These are phyloP conservation scores for Saccostrea cuccullata DNA, from an alignment of 1,140 invertebrate genomes.

Conservation along the genomic window DNA sequence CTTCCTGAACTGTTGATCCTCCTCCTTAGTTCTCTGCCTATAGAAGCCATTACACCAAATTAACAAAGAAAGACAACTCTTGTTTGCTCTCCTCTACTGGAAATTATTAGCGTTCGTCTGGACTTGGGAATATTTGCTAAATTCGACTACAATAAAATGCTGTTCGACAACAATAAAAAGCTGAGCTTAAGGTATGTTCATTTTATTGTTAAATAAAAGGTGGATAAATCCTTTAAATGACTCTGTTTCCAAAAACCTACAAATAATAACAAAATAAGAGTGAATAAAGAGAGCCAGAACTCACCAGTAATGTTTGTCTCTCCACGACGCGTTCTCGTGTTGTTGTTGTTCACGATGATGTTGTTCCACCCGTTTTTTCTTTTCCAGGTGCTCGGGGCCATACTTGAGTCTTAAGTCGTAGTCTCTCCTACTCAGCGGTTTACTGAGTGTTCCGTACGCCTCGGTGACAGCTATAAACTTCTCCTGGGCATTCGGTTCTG, in stretches of 20 bases:
- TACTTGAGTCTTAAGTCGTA: conserved; percentile 20
- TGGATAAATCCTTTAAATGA: no score
- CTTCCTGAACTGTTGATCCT: not conserved
- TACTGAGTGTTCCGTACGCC: not conserved
- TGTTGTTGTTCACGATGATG: no score
- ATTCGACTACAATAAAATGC: no score
- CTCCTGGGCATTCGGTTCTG: not conserved
- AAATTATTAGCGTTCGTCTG: no score
- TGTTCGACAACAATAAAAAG: no score
- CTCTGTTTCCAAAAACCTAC: not conserved
- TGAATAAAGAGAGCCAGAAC: not conserved
- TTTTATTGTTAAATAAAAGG: no score
- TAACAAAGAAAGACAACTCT: not conserved
- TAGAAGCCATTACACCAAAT: not conserved
- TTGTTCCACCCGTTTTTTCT: not conserved
- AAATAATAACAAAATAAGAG: not conserved
- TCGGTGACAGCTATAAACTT: conserved; percentile 12
- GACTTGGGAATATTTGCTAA: no score
- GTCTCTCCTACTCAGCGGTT: conserved; percentile 13
- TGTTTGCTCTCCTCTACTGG: not conserved
- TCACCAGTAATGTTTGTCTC: conserved; percentile 13
- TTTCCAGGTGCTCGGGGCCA: not conserved
- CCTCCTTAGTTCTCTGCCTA: conserved; percentile 13
- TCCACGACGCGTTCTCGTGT: not conserved
- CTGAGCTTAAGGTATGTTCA: no score